A percentile compares a stretch with the other conserved stretches of the same genome.
Conservation (phyloP, 2,888 invertebrate genomes). For the Cephalotes varians region DNA sequence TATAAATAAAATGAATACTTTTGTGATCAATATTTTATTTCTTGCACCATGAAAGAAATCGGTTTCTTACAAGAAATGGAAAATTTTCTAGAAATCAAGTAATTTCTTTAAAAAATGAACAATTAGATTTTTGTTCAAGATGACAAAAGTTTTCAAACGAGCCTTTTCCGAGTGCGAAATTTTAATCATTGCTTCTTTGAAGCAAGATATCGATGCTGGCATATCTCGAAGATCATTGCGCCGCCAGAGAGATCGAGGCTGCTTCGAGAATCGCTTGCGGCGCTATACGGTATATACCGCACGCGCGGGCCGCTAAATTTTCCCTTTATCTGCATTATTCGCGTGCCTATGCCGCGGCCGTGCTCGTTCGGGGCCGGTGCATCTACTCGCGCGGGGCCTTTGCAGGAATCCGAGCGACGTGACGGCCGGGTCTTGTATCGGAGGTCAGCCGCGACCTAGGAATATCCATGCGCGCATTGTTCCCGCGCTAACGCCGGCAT, state of each 20-base stretch:
- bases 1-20: background rate
- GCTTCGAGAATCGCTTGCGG: background rate
- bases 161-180: background rate
- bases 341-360: slow-evolving; percentile 64
- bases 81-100: background rate
- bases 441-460: slow-evolving; percentile 73
- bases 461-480: slow-evolving; percentile 70
- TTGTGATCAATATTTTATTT: too few species aligned
- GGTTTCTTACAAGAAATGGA: background rate
- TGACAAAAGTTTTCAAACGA: background rate
- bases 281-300: slow-evolving; percentile 51
- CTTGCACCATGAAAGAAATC: background rate
- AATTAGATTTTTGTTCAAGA: background rate
- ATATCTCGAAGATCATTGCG: slow-evolving; percentile 14
- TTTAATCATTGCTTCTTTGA: too few species aligned
- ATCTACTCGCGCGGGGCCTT: slow-evolving; percentile 36
- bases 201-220: background rate
- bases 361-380: slow-evolving; percentile 45
- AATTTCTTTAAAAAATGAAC: background rate
- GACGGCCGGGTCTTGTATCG: slow-evolving; percentile 61
- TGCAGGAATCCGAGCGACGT: slow-evolving; percentile 62
- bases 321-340: slow-evolving; percentile 78
- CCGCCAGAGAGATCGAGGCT: background rate
- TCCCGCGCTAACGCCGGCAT: slow-evolving; percentile 61
- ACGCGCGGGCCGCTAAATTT: slow-evolving; percentile 70